A percentile compares a stretch with the other conserved stretches of the same genome.
Conservation (phyloP, 1,140 invertebrate genomes). For the Rhysida immarginata region DNA sequence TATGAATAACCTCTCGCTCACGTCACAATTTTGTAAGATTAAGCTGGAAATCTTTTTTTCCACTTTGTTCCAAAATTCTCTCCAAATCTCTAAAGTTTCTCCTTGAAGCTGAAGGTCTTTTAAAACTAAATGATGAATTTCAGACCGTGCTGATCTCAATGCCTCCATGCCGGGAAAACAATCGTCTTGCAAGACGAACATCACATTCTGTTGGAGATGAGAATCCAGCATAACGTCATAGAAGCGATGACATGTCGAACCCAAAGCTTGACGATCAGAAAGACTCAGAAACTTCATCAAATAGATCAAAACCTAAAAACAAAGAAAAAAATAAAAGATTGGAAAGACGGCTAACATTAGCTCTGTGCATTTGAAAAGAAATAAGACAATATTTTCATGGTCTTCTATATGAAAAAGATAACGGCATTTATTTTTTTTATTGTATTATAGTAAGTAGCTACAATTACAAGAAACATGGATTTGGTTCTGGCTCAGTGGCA, state of each 20-base stretch:
- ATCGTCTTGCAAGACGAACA: background rate
- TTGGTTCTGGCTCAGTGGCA: no score
- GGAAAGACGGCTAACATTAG: no score
- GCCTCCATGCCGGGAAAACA: background rate
- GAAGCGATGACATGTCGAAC: background rate
- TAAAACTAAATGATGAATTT: slow-evolving; percentile 1
- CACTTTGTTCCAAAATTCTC: slow-evolving; percentile 8
- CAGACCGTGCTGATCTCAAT: background rate
- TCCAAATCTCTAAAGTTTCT: background rate
- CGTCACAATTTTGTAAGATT: slow-evolving; percentile 39
- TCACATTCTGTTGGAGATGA: background rate
- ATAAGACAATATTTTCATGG: no score
- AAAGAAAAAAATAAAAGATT: background rate
- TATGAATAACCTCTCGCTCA: slow-evolving; percentile 43
- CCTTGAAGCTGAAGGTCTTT: background rate
- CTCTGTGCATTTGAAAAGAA: no score
- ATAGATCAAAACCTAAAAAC: background rate
- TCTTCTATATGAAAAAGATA: no score
- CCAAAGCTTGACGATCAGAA: background rate
- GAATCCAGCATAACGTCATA: background rate
- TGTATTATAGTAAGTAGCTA: no score
- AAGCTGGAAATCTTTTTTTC: slow-evolving; percentile 22
- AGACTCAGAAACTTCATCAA: background rate
- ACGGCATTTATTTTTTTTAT: no score
- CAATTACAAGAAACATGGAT: no score